Evolutionary conservation across 2,888 invertebrate species (phyloP).

Genomic region (Cyclophora punctaria): DNA sequence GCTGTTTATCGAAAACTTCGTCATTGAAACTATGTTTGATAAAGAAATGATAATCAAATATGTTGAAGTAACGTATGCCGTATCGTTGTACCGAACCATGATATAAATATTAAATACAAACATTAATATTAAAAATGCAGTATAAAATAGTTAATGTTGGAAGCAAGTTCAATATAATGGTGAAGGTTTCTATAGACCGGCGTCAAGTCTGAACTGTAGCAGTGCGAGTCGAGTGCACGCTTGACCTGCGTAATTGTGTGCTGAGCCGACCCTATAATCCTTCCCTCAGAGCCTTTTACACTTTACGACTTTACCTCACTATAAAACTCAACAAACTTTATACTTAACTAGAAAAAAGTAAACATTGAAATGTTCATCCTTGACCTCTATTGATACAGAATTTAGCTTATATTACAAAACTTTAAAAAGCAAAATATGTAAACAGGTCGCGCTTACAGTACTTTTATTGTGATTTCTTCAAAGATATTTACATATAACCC

Average conservation of each 20-base stretch:
- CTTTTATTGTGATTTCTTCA: slow-evolving; percentile 20
- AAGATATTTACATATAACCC: slow-evolving; percentile 18
- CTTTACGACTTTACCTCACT: slow-evolving; percentile 1
- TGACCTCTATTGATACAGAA: neutral
- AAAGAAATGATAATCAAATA: too few relatives aligned
- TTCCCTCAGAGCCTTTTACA: slow-evolving; percentile 19
- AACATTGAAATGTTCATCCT: neutral
- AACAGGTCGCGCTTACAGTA: slow-evolving; percentile 11
- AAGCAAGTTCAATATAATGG: slow-evolving; percentile 4
- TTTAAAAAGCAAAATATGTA: slow-evolving; percentile 10
- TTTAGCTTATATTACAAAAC: slow-evolving; percentile 32
- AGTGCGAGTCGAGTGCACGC: slow-evolving; percentile 43
- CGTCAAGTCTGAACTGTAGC: slow-evolving; percentile 26
- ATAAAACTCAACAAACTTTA: neutral
- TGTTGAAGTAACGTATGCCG: too few relatives aligned
- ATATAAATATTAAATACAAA: too few relatives aligned
- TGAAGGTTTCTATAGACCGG: slow-evolving; percentile 1
- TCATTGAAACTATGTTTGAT: too few relatives aligned
- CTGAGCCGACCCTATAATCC: slow-evolving; percentile 47
- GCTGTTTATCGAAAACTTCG: too few relatives aligned
- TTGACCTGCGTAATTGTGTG: slow-evolving; percentile 62
- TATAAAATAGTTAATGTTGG: neutral
- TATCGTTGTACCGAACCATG: too few relatives aligned
- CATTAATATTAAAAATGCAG: neutral
- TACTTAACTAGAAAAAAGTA: neutral